Conservation (phyloP, 2,888 invertebrate genomes). For the Hemithea aestivaria region DNA sequence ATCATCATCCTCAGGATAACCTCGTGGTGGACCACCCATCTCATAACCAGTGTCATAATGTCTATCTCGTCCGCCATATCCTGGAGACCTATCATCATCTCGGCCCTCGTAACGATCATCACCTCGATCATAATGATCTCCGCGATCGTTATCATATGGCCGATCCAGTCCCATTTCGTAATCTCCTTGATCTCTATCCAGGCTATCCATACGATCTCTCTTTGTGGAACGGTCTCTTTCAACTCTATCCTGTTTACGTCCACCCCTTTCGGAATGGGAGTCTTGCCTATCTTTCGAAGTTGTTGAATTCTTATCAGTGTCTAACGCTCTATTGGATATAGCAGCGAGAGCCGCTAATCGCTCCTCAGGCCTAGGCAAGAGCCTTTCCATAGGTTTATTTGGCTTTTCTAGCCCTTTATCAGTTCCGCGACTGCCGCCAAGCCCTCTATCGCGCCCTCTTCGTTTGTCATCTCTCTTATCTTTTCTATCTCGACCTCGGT, state of each 20-base stretch:
- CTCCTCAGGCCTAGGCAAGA: conserved; percentile 82
- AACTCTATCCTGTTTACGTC: conserved; percentile 66
- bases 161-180: conserved; percentile 62
- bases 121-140: conserved; percentile 71
- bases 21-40: conserved; percentile 66
- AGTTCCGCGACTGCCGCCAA: conserved; percentile 62
- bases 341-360: conserved; percentile 80
- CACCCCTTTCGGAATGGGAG: conserved; percentile 67
- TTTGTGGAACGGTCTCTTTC: conserved; percentile 76
- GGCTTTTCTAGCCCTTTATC: conserved; percentile 81
- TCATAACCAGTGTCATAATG: conserved; percentile 72
- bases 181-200: conserved; percentile 71
- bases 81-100: conserved; percentile 68
- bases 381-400: conserved; percentile 80
- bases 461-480: conserved; percentile 77
- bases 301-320: conserved; percentile 66
- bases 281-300: conserved; percentile 72
- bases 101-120: conserved; percentile 69
- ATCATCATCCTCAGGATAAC: conserved; percentile 76
- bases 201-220: conserved; percentile 66
- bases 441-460: conserved; percentile 67
- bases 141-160: conserved; percentile 69
- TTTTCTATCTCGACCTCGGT: conserved; percentile 83
- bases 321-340: conserved; percentile 68
- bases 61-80: conserved; percentile 63